Conservation (phyloP, 2,797 vertebrate species). For the Aselliscus stoliczkanus region DNA sequence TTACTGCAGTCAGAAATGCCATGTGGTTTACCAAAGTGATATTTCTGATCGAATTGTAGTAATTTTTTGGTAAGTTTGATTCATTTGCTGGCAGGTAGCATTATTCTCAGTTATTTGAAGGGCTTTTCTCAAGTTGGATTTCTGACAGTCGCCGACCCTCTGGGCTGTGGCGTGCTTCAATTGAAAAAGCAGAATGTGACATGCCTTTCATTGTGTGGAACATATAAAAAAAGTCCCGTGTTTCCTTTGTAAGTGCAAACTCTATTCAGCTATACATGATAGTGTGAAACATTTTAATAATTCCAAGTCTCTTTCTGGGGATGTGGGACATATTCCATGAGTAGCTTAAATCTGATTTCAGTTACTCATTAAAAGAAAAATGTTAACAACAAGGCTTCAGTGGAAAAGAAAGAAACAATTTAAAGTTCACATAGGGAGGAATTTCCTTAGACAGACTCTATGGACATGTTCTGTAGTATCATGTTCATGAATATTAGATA, state of each 20-base stretch:
- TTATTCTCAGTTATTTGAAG: conserved; percentile 63
- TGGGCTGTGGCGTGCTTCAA: neutral
- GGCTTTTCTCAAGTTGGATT: conserved; percentile 59
- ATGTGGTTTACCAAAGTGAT: neutral
- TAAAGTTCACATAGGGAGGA: conserved; percentile 13
- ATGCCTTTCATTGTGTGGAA: conserved; percentile 53
- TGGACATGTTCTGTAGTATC: neutral
- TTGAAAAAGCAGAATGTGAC: conserved; percentile 55
- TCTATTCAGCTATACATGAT: neutral
- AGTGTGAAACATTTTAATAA: conserved; percentile 54
- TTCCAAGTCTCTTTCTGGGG: conserved; percentile 1
- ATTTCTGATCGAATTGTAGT: conserved; percentile 55
- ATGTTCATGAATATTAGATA: conserved; percentile 23
- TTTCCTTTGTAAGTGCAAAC: conserved; percentile 44
- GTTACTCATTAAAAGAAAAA: conserved; percentile 54
- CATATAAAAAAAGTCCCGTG: neutral
- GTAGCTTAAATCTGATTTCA: conserved; percentile 12
- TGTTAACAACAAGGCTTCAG: conserved; percentile 19
- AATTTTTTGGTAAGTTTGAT: conserved; percentile 30
- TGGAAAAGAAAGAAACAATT: conserved; percentile 41
- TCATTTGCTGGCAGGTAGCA: conserved; percentile 47
- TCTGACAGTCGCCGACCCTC: conserved; percentile 50
- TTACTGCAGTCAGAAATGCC: conserved; percentile 67
- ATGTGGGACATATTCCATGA: neutral
- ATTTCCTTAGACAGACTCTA: conserved; percentile 34